Conservation (phyloP, 64 coral and sea anemone genomes). For the Actinia equina region DNA sequence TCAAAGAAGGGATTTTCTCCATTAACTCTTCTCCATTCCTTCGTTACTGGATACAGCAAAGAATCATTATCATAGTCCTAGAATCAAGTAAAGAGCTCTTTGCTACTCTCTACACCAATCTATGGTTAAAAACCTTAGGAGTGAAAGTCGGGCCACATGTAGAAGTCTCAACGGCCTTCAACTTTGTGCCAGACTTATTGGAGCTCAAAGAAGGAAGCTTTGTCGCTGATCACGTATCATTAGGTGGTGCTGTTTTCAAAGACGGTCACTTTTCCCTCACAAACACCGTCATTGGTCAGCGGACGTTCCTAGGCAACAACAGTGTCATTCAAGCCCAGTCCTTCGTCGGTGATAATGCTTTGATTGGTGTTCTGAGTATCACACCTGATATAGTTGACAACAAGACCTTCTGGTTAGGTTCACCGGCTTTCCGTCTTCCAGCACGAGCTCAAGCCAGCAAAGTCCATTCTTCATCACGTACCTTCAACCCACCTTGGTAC, state of each 20-base stretch:
- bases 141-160: neutral
- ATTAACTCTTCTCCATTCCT: neutral
- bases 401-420: neutral
- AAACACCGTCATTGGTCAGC: neutral
- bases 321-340: neutral
- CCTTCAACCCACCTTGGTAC: constrained; percentile 11
- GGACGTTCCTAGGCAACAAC: constrained; percentile 2
- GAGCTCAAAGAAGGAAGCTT: neutral
- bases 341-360: neutral
- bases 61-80: neutral
- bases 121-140: constrained; percentile 2
- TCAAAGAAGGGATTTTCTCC: neutral
- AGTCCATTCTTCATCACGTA: neutral
- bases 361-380: constrained; percentile 1
- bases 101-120: constrained; percentile 1
- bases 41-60: neutral
- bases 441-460: neutral
- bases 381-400: neutral
- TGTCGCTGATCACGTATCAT: constrained; percentile 6
- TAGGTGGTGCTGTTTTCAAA: constrained; percentile 7
- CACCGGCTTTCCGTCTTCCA: neutral
- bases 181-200: constrained; percentile 1
- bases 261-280: neutral
- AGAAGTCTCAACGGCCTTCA: neutral
- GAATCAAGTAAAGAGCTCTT: neutral